Evolutionary conservation across 2,888 invertebrate species (phyloP).

Genomic region (Zygogramma bicolorata): DNA sequence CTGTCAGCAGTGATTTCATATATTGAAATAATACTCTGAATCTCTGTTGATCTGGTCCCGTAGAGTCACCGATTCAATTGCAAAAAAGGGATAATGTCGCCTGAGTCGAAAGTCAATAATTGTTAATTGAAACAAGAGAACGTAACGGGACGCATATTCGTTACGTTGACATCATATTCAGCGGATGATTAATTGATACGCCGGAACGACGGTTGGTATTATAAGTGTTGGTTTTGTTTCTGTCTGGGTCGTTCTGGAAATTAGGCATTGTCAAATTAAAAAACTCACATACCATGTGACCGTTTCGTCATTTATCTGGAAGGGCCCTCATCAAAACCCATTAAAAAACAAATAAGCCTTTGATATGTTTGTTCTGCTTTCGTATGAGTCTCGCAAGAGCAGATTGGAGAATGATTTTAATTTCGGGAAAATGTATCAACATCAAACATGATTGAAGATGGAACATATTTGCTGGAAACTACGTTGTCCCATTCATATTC

Average conservation of each 20-base stretch:
- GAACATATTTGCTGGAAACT: not conserved
- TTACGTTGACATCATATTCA: constrained; percentile 55
- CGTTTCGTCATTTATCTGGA: constrained; percentile 3
- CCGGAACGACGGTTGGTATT: constrained; percentile 48
- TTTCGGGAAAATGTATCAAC: not conserved
- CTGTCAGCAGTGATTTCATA: not conserved
- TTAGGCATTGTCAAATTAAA: constrained; percentile 3
- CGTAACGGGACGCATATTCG: constrained; percentile 55
- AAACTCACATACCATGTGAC: constrained; percentile 3
- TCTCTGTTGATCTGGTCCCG: not conserved
- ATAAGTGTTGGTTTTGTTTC: constrained; percentile 12
- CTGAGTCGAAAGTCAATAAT: constrained; percentile 50
- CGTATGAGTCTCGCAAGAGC: not conserved
- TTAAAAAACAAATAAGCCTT: constrained; percentile 7
- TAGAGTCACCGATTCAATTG: not conserved
- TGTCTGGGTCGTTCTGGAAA: constrained; percentile 1
- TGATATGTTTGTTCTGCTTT: not conserved
- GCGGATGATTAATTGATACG: constrained; percentile 55
- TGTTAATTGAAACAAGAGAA: constrained; percentile 56
- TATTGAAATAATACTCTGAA: not conserved
- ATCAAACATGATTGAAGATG: not conserved
- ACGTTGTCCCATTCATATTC: no score
- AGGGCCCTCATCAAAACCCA: not conserved
- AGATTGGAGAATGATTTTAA: not conserved
- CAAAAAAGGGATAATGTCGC: not conserved